Evolutionary conservation across 2,113 vertebrate species (phyloP).

Genomic region (Astur gentilis): DNA sequence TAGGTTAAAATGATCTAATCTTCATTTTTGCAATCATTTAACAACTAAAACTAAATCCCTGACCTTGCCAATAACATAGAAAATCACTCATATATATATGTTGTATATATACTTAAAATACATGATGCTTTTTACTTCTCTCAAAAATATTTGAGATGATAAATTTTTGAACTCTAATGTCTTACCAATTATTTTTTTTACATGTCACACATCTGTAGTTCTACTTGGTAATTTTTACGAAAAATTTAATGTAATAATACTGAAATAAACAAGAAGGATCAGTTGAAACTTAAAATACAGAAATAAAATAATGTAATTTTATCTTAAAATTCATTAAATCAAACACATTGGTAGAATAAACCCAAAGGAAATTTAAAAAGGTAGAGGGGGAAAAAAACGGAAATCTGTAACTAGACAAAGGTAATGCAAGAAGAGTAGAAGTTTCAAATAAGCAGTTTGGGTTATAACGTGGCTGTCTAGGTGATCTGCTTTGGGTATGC

Average conservation of each 20-base stretch:
- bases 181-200: not conserved
- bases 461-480: not conserved
- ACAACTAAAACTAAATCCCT: not conserved
- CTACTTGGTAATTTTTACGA: not conserved
- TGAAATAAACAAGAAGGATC: not conserved
- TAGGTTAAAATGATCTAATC: not conserved
- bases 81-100: not conserved
- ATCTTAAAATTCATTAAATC: not conserved
- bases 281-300: not conserved
- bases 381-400: no score
- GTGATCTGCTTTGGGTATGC: not conserved
- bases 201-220: rapidly evolving
- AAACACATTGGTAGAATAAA: not conserved
- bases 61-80: not conserved
- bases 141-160: not conserved
- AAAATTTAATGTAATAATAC: not conserved
- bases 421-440: not conserved
- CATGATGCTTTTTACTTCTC: not conserved
- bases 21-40: not conserved
- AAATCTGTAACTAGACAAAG: not conserved
- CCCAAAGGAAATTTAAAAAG: not conserved
- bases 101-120: not conserved
- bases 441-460: not conserved
- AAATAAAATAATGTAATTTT: not conserved
- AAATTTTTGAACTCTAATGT: not conserved